phyloP scores from a whole-genome alignment of 2,797 vertebrate genomes.

The Premnoplex brunnescens region DNA sequence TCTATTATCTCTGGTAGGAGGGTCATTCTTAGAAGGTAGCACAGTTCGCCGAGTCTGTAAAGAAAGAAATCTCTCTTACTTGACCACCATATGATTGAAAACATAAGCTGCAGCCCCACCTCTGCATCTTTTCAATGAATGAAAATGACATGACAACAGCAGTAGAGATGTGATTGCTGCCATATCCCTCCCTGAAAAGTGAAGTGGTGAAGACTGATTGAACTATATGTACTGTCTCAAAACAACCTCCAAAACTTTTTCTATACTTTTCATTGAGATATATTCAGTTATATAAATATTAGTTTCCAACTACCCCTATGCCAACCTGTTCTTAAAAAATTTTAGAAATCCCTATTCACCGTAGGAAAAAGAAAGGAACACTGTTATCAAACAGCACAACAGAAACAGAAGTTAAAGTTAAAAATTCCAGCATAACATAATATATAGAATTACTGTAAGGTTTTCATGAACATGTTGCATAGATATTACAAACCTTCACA shows the following conservation, averaged over 20 bases:
- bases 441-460: not conserved
- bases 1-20: slow-evolving; percentile 88
- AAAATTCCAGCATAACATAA: not conserved
- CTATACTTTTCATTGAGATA: not conserved
- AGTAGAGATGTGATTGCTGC: not conserved
- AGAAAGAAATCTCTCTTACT: slow-evolving; percentile 28
- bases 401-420: not conserved
- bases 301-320: not conserved
- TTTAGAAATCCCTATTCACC: not conserved
- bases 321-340: not conserved
- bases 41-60: slow-evolving; percentile 85
- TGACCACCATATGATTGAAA: not conserved
- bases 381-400: not conserved
- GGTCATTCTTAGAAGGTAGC: slow-evolving; percentile 85
- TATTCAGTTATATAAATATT: not conserved
- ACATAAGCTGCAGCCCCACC: not conserved
- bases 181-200: not conserved
- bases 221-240: not conserved
- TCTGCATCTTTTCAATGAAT: not conserved
- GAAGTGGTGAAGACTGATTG: not conserved
- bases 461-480: not conserved
- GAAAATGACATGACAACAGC: not conserved
- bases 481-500: slow-evolving; percentile 84
- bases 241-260: not conserved
- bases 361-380: not conserved